Base-by-base conservation (phyloP, 2,797 vertebrate genomes). In the Pygocentrus nattereri region DNA sequence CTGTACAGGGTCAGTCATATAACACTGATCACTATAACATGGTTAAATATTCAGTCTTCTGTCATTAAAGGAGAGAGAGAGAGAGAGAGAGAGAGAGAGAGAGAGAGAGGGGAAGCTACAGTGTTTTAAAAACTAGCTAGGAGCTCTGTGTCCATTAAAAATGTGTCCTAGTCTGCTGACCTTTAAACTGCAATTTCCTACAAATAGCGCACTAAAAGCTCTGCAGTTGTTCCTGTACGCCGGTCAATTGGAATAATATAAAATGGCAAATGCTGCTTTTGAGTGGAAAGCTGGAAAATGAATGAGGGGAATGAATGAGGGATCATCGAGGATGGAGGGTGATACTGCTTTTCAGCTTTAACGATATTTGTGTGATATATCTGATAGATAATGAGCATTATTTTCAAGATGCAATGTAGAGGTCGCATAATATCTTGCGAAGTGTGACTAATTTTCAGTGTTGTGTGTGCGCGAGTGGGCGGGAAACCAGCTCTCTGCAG, bases 181-280 rank as follows among this genome's bases (percentile, higher is more conserved):
- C 78, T 78, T 69, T 21, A 81, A 82, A 80, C 73, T 52, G 74
- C 69, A 82, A 76, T 82, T 84, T 86, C 52, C 69, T 64, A 19
- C 61, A 76, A 84, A 86, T 71, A 77, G 62, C 56, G 2, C 79
- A 49, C 78, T 82, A 62, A 84, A 84, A 77, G 74, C 81, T 44
- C 69, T 49, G 41, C 52, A 64, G 31, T 76, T 56, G 70, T 52
- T 69, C 12, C 68, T 72, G 73, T 38, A 78, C 67, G 70, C 31
- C 13, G 38, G 38, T 56, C 25, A 72, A 75, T 81, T 54, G 81
- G 54, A 81, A 70, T 76, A 83, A 79, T 82, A 67, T 74, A 74
- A 80, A 19, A 76, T 71, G 64, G 49, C 56, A 74, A 73, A 74
- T 75, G 44, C 21, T 7, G 71, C 49, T 41, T 73, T 44, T 68